Base-by-base conservation (phyloP, 2,797 vertebrate species). In the Channa striata region DNA sequence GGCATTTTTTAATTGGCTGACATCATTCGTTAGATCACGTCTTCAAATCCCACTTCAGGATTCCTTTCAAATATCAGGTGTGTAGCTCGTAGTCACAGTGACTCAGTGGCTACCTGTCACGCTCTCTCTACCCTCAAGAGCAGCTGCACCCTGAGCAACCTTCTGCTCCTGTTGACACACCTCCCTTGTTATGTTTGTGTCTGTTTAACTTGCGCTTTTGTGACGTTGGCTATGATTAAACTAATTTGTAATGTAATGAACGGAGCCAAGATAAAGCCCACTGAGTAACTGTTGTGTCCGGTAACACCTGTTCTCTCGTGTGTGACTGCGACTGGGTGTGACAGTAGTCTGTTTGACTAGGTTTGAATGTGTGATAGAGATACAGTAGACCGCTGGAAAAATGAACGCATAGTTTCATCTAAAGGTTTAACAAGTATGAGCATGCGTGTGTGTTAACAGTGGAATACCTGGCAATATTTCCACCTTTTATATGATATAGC, bases 271-370 rank as follows among this genome's bases (percentile, higher is more conserved):
- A 78, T 66, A 25, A 76, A 69, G 43, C 42, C 34, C 21, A 68
- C 47, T 43, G 34, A 60, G 61, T 79, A 68, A 73, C 51, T 57
- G 52, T 68, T 44, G 5, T 59, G 52, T 34, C 40, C 10, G 60
- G 53, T 61, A 65, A 80, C 85, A 78, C 74, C 53, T 82, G 83
- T 60, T 70, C 17, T 76, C 8, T 23, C 40, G 47, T 23, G 61
- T 72, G 75, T 44, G 59, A 47, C 36, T 19, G 58, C 36, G 33
- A 59, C 11, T 30, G 75, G 39, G 52, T 46, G 77, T 80, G 72
- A 64, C 19, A 0, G 50, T 14, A 8, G 34, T 19, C 4, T 52
- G 20, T 39, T 33, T 36, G 23, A 2, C 30, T 16, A 23, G 40
- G 37, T 42, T 12, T 36, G n/a, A 51, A 10, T 11, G 37, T 43